phyloP scores from a whole-genome alignment of 2,113 vertebrate genomes.

The Sorex araneus region DNA sequence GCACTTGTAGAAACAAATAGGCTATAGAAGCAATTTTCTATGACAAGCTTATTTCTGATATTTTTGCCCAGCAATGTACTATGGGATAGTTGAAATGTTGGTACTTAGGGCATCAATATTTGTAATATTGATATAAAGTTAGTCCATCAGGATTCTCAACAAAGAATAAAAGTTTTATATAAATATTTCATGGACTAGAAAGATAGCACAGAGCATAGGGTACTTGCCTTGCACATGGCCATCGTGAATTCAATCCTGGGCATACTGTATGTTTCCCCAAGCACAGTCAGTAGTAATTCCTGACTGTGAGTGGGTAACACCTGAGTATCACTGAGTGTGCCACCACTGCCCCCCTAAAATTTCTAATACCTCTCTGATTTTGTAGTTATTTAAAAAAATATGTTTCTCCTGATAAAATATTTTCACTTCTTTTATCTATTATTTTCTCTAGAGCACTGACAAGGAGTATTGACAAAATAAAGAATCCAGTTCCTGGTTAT shows the following conservation, averaged over 20 bases:
- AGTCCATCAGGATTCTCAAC: conserved; percentile 26
- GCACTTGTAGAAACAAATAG: not conserved
- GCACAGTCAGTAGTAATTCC: no score
- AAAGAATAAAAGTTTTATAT: not conserved
- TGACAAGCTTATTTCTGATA: conserved; percentile 26
- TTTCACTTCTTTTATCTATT: not conserved
- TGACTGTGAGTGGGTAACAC: no score
- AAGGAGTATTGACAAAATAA: not conserved
- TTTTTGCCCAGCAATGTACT: not conserved
- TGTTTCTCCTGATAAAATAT: not conserved
- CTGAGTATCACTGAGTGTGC: no score
- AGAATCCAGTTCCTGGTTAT: not conserved
- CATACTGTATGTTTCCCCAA: no score
- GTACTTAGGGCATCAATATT: not conserved
- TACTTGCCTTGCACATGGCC: no score
- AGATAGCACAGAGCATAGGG: no score
- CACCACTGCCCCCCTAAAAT: not conserved
- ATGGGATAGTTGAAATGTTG: not conserved
- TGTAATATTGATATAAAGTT: conserved; percentile 3
- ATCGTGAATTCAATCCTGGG: no score
- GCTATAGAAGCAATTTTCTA: not conserved
- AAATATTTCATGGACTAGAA: not conserved
- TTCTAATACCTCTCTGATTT: not conserved
- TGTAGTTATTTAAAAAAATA: conserved; percentile 36
- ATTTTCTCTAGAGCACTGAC: not conserved